Evolutionary conservation across 2,888 invertebrate species (phyloP), one percentile per base, ranked within the genome.

Genomic region (Dioctria rufipes): DNA sequence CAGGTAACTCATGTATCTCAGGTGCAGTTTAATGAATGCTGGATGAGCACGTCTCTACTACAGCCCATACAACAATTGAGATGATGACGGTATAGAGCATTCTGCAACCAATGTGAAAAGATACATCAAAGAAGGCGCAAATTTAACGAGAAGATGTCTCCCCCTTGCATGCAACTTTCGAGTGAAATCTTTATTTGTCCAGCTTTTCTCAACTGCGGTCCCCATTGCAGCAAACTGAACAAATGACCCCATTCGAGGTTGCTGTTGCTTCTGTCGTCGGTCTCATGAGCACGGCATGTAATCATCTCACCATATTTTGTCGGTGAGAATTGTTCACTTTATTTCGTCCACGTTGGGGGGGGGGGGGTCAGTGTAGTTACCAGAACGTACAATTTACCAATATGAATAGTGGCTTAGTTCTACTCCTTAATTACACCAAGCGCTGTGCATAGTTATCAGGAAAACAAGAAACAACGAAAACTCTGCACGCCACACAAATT

Each of bases 251-350:
- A 73, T 58, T 73, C 58, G 73, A 60, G 73, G 73, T 58, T 73
- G 73, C 73, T 39, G 42, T 8, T 40, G 66, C 66, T 66, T 3
- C 4, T 63, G 9, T 46, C 54, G n/a, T 54, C 25, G 25, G 25
- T 25, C 25, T 25, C 66, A 8, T 37, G n/a, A 1, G 40, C 43
- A 13, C 39, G 42, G 11, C 73, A 13, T 43, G 73, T 58, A 73
- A 73, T 73, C 73, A 73, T 43, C 40, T 54, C 73, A 58, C 42
- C 42, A 40, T 37, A 73, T 73, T 58, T 73, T 58, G 54, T 11
- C 58, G 73, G 73, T 58, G 73, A 73, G 73, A 73, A 73, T 73
- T 73, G 73, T 40, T 73, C 73, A 73, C 73, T 73, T 73, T 58
- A 73, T 73, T 73, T 39, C 73, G 60, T 40, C 37, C 58, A n/a